Conservation (phyloP, 2,888 invertebrate species). For the Subacronicta megacephala region DNA sequence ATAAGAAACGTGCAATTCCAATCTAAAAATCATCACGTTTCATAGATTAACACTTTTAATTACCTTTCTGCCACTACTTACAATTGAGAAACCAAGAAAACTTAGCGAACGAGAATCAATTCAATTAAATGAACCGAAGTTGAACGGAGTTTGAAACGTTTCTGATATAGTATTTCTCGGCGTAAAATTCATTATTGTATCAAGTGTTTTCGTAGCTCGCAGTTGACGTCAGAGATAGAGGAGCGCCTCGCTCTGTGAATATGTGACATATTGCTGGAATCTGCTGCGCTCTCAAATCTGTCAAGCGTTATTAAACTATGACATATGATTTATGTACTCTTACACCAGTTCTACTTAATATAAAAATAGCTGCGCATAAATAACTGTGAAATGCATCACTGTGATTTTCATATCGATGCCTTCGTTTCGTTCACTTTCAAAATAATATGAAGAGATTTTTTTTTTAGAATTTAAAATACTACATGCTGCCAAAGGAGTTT, state of each 20-base stretch:
- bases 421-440: slow-evolving; percentile 1
- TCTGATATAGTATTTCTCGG: slow-evolving; percentile 31
- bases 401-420: slow-evolving; percentile 6
- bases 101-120: slow-evolving; percentile 23
- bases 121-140: slow-evolving; percentile 42
- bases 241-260: slow-evolving; percentile 61
- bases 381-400: slow-evolving; percentile 42
- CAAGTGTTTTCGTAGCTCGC: slow-evolving; percentile 50
- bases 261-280: slow-evolving; percentile 80
- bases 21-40: slow-evolving; percentile 6
- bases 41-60: slow-evolving; percentile 28
- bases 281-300: slow-evolving; percentile 82
- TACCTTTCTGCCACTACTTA: slow-evolving; percentile 27
- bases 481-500: too few relatives aligned
- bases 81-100: slow-evolving; percentile 45
- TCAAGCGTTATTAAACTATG: slow-evolving; percentile 81
- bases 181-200: slow-evolving; percentile 14
- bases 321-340: slow-evolving; percentile 73
- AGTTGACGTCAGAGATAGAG: slow-evolving; percentile 60
- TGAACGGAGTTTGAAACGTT: slow-evolving; percentile 24
- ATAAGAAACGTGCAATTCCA: slow-evolving; percentile 13
- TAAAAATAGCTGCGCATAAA: slow-evolving; percentile 39
- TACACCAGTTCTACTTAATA: slow-evolving; percentile 47
- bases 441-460: slow-evolving; percentile 1
- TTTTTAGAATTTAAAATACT: too few relatives aligned